Conservation (phyloP, 2,113 vertebrate genomes). For the Orycteropus afer region DNA sequence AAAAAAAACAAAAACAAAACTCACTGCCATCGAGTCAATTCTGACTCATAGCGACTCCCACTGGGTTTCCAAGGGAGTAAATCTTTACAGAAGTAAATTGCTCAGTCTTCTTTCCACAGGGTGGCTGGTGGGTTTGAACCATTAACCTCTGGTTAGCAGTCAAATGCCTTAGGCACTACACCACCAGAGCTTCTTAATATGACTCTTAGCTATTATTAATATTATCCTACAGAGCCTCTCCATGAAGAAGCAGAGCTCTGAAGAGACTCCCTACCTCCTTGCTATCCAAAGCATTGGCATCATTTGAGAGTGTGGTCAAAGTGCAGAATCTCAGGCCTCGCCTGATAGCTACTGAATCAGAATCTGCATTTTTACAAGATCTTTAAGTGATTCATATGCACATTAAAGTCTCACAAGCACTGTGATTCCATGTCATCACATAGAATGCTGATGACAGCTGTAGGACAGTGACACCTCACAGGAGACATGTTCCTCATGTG, state of each 20-base stretch:
- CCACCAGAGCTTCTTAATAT: too few relatives aligned
- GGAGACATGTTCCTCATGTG: rapidly evolving
- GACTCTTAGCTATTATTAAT: neutral
- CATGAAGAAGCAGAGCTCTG: neutral
- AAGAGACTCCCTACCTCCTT: neutral
- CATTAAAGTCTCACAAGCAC: neutral
- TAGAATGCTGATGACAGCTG: rapidly evolving
- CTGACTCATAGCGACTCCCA: too few relatives aligned
- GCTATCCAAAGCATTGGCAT: neutral
- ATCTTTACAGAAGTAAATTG: too few relatives aligned
- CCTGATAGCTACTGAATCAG: neutral
- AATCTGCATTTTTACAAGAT: neutral
- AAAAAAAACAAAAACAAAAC: too few relatives aligned
- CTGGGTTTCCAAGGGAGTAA: too few relatives aligned
- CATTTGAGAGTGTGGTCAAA: neutral
- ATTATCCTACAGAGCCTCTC: neutral
- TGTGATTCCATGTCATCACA: rapidly evolving
- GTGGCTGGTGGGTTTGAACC: too few relatives aligned
- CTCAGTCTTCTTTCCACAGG: too few relatives aligned
- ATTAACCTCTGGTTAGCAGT: too few relatives aligned
- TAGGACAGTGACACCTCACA: neutral
- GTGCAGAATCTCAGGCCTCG: neutral
- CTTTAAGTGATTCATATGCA: neutral
- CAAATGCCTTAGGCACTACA: too few relatives aligned
- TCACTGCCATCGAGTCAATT: too few relatives aligned